Evolutionary conservation across 1,140 invertebrate genomes (phyloP), one percentile per base, ranked within the genome.

Genomic region (Caerostris extrusa): DNA sequence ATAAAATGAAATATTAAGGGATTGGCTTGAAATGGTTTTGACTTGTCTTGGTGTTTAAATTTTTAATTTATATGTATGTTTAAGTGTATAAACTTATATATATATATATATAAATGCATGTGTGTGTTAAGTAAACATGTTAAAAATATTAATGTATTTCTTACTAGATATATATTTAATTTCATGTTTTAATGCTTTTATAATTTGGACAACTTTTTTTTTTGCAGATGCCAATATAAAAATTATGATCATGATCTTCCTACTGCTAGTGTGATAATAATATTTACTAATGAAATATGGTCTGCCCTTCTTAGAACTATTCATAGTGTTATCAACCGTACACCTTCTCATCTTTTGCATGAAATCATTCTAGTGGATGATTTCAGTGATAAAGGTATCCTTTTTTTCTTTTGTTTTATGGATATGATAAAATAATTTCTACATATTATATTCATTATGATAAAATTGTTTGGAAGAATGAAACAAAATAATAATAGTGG

Each of bases 331-430:
- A 95, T 99, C n/a, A 98, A 98, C 96, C 97, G 98, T 93, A 97
- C 97, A 12, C 97, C 98, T 5, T 94, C 96, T 0, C 95, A 97
- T 93, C 96, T 97, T 61, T 95, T 98, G 14, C 97, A 98, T 95
- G 98, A 99, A 96, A 98, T 99, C 92, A 97, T 99, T 95, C 96
- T 99, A 34, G 97, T 99, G 4, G 98, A 99, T 96, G 98, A 99
- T 96, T 97, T 97, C 95, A 98, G 98, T 95, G 98, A 98, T 85
- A 97, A 97, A 95, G 97, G 97, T 97, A 34, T 34, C 34, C 2
- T 34, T 34, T 34, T 34, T 34, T 34, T 34, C 34, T 34, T 34
- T 34, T 0, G 34, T 34, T 34, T 34, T 34, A 34, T 34, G 34
- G 0, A 34, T 34, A 34, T 34, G 34, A 34, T 34, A 34, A 34